These are phyloP conservation scores for Trichechus manatus DNA, from an alignment of 2,113 vertebrate species.

Conservation along the genomic window DNA sequence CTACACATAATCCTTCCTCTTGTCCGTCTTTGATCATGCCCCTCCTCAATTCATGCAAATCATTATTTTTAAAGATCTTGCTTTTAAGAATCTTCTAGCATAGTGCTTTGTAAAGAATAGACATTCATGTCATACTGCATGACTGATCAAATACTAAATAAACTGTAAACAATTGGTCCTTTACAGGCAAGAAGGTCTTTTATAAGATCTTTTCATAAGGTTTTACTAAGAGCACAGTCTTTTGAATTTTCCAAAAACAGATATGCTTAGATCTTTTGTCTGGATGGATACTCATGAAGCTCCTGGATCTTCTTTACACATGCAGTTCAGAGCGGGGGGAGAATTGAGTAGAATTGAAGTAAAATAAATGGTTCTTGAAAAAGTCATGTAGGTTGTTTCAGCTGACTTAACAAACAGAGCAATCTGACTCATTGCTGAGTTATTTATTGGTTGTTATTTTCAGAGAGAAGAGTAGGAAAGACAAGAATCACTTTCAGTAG, in stretches of 20 bases:
- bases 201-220: neutral
- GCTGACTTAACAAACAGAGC: neutral
- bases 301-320: neutral
- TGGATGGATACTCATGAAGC: neutral
- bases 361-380: neutral
- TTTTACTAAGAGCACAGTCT: neutral
- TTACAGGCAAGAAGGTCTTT: neutral
- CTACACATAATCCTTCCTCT: neutral
- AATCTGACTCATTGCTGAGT: neutral
- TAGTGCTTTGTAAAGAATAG: neutral
- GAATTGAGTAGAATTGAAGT: neutral
- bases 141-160: neutral
- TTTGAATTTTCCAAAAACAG: neutral
- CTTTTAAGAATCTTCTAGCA: neutral
- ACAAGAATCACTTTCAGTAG: neutral
- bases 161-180: neutral
- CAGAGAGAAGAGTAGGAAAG: neutral
- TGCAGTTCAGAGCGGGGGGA: neutral
- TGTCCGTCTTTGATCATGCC: neutral
- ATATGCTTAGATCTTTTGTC: neutral
- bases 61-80: neutral
- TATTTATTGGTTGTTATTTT: neutral
- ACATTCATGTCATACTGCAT: neutral
- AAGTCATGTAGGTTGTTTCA: neutral
- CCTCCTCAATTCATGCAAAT: neutral